phyloP scores from a whole-genome alignment of 2,113 vertebrate genomes.

The Candoia aspera region DNA sequence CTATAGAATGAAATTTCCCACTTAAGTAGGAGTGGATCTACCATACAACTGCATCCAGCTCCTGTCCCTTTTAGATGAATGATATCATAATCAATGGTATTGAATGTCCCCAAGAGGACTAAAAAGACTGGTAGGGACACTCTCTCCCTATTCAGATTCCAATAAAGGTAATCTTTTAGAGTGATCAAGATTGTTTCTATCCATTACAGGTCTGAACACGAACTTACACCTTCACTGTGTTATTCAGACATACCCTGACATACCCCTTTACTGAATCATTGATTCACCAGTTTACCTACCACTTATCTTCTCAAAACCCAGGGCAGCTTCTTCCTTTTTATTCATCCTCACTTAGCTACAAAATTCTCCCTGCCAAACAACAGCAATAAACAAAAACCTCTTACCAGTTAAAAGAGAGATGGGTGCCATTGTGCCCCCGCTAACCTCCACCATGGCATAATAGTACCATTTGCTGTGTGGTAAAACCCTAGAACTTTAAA shows the following conservation, averaged over 20 bases:
- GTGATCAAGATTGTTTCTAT: background rate
- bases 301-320: background rate
- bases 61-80: background rate
- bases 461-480: background rate
- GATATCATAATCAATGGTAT: background rate
- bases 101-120: background rate
- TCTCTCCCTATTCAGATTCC: background rate
- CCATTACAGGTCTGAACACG: background rate
- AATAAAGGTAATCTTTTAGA: background rate
- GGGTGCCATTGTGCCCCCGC: background rate
- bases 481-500: background rate
- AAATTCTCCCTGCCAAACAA: background rate
- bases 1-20: too few species aligned
- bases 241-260: background rate
- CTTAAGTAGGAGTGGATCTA: too few species aligned
- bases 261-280: background rate
- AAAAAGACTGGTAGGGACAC: background rate
- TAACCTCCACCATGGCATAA: background rate
- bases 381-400: background rate
- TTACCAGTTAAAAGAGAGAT: background rate
- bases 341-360: background rate
- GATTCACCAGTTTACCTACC: background rate
- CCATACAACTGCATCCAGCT: background rate
- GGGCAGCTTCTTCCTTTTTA: background rate
- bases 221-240: background rate